A percentile compares a stretch with the other conserved stretches of the same genome.
Conservation (phyloP, 2,888 invertebrate genomes). For the Margaritifera margaritifera region DNA sequence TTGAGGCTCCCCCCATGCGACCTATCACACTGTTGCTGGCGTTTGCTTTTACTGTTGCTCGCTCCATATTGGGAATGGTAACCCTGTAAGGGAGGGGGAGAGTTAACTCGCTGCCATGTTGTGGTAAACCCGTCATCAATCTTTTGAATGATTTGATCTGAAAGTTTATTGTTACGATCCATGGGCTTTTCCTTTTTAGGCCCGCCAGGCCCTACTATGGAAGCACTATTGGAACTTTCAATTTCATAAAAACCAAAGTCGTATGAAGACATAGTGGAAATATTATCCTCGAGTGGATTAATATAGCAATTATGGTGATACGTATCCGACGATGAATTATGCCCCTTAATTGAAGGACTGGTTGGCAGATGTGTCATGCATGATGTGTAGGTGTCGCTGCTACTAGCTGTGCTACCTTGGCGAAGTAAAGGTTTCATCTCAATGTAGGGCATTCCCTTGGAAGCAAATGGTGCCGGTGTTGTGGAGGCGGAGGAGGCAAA, state of each 20-base stretch:
- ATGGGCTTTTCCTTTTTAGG: constrained; percentile 24
- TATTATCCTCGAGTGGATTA: constrained; percentile 65
- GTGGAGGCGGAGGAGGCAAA: constrained; percentile 22
- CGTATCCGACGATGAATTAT: constrained; percentile 23
- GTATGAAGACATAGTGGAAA: constrained; percentile 28
- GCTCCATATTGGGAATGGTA: constrained; percentile 15
- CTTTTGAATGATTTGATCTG: constrained; percentile 60
- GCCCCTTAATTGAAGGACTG: constrained; percentile 51
- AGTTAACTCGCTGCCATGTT: constrained; percentile 60
- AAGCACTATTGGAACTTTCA: constrained; percentile 35
- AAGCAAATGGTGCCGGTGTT: constrained; percentile 22
- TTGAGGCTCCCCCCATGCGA: constrained; percentile 52
- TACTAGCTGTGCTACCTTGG: constrained; percentile 78
- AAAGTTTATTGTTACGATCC: constrained; percentile 38
- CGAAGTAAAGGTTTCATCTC: constrained; percentile 65
- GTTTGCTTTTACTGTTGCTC: constrained; percentile 16
- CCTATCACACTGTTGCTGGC: constrained; percentile 17
- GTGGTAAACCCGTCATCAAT: constrained; percentile 60
- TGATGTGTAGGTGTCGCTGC: constrained; percentile 95
- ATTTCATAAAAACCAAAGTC: constrained; percentile 11
- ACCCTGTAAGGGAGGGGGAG: constrained; percentile 47
- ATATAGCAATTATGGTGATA: constrained; percentile 67
- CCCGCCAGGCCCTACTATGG: constrained; percentile 19
- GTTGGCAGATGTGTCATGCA: constrained; percentile 90
- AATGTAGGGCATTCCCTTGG: constrained; percentile 56